These are phyloP conservation scores for Lamprotornis superbus DNA, from an alignment of 2,113 vertebrate species.

Conservation along the genomic window DNA sequence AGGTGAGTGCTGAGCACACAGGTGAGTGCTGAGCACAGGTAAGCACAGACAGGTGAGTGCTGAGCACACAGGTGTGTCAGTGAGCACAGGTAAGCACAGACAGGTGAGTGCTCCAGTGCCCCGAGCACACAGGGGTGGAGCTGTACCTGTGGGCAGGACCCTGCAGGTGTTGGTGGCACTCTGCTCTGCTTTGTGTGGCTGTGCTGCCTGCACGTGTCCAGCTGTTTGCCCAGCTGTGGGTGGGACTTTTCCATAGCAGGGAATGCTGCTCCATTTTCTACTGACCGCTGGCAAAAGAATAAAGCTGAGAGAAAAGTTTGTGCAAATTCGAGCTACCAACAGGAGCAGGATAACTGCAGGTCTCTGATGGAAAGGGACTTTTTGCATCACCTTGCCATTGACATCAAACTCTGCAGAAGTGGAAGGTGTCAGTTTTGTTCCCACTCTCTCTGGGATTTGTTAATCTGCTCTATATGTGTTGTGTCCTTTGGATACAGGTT, in stretches of 20 bases:
- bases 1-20: too few species aligned
- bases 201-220: neutral
- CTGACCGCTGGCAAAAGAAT: neutral
- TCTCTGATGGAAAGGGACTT: too few species aligned
- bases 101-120: neutral
- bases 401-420: too few species aligned
- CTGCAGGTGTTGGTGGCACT: neutral
- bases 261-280: neutral
- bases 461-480: too few species aligned
- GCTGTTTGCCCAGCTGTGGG: neutral
- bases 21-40: neutral
- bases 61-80: neutral
- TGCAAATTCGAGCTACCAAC: too few species aligned
- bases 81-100: too few species aligned
- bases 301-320: neutral
- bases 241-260: neutral
- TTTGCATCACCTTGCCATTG: too few species aligned
- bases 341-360: too few species aligned
- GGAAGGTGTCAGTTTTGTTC: too few species aligned
- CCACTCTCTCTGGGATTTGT: too few species aligned
- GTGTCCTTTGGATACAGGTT: too few species aligned
- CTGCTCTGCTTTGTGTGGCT: rapidly evolving
- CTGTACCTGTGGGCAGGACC: neutral
- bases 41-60: neutral
- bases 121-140: too few species aligned